phyloP scores from a whole-genome alignment of 64 coral and sea anemone genomes.

The Montipora capricornis region DNA sequence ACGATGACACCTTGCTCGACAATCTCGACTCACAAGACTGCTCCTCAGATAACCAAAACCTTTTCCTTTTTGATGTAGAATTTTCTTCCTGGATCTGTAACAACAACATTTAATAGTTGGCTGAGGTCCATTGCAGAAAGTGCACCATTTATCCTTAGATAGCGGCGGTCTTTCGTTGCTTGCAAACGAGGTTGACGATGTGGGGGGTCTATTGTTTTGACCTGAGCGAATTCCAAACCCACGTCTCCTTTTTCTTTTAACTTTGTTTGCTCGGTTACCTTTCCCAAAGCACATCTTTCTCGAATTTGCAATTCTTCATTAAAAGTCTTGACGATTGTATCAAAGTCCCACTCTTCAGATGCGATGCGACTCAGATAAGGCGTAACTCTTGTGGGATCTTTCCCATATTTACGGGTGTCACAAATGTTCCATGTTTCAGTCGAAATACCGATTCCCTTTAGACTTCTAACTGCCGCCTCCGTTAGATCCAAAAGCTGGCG shows the following conservation, averaged over 20 bases:
- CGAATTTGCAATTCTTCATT: constrained; percentile 10
- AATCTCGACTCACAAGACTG: too few relatives aligned
- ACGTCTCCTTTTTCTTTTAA: too few relatives aligned
- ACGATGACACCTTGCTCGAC: constrained; percentile 3
- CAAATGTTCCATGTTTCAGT: constrained; percentile 58
- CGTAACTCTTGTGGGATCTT: constrained; percentile 58
- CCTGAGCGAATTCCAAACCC: too few relatives aligned
- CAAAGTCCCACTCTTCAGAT: constrained; percentile 40
- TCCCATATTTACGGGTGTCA: constrained; percentile 52
- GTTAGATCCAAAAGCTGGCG: too few relatives aligned
- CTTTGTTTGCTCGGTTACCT: not conserved
- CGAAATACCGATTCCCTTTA: too few relatives aligned
- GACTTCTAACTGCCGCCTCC: too few relatives aligned
- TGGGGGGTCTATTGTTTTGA: too few relatives aligned
- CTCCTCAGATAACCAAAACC: too few relatives aligned
- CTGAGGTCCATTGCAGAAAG: not conserved
- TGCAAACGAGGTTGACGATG: too few relatives aligned
- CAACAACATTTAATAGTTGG: constrained; percentile 40
- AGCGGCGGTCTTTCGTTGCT: too few relatives aligned
- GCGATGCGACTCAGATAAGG: constrained; percentile 51
- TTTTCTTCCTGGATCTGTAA: not conserved
- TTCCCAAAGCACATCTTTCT: constrained; percentile 45
- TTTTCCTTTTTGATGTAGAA: too few relatives aligned
- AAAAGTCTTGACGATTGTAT: constrained; percentile 17
- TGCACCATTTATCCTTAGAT: too few relatives aligned